Evolutionary conservation across 2,888 invertebrate genomes (phyloP), one percentile per base, ranked within the genome.

Genomic region (Melikaiella ostensackeni): DNA sequence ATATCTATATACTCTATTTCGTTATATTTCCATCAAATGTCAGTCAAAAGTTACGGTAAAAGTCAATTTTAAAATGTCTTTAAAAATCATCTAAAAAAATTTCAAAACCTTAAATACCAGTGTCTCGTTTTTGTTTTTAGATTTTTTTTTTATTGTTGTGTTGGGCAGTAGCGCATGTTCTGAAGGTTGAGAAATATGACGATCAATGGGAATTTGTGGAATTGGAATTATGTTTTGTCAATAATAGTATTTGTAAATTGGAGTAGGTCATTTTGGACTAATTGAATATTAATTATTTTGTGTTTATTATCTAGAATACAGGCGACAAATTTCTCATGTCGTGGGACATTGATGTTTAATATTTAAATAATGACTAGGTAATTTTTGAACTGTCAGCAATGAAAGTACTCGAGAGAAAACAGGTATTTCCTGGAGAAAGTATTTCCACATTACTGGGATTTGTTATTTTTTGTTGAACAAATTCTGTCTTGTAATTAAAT

Each of bases 391-490:
- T 24, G 64, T 33, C 55, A 61, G 55, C 38, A 30, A 38, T 61
- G 61, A 74, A 74, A 74, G 61, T 74, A 33, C n/a, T 35, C 33
- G 21, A n/a, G 59, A 74, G 59, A 74, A 59, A 61, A 35, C 33
- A 19, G 27, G 27, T 30, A 74, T 74, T 74, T 61, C 74, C 38
- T 74, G 61, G 61, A 59, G 61, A 74, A 74, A 74, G 61, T 74
- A 30, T 27, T 59, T 59, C 21, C 74, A 59, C 57, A 33, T 61
- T 50, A 27, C 64, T 27, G 24, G 35, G 30, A 59, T 35, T 57
- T 74, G 35, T 16, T 59, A 8, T 74, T 74, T n/a, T 73, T 59
- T 61, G 24, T 61, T 57, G 9, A 27, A 50, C 9, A 74, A 19
- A 35, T 24, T 30, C 16, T 57, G 16, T 42, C n/a, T 9, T 42